Evolutionary conservation across 2,797 vertebrate species (phyloP).

Genomic region (Hemitrygon akajei): DNA sequence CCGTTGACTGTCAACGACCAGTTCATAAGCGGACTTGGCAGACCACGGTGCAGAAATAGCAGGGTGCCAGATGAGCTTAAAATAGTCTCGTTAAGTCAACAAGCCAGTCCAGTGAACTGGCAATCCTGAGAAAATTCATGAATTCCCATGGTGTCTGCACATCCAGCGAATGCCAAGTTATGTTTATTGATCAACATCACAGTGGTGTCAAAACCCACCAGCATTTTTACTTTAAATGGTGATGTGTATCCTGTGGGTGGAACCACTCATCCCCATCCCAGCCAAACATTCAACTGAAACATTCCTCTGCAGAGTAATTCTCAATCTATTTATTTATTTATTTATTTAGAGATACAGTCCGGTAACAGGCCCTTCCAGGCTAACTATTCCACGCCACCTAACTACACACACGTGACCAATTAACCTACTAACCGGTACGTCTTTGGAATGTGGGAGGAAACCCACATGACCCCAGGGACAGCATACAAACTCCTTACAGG

Average conservation of each 20-base stretch:
- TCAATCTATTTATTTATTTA: too few relatives aligned
- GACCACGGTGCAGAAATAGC: neutral
- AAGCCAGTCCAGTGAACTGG: neutral
- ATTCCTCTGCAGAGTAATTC: neutral
- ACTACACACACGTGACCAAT: too few relatives aligned
- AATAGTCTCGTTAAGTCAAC: neutral
- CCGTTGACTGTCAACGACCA: neutral
- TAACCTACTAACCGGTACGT: too few relatives aligned
- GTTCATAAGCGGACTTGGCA: neutral
- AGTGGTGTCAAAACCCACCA: neutral
- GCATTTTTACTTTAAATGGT: constrained; percentile 24
- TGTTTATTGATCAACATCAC: neutral
- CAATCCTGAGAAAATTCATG: constrained; percentile 16
- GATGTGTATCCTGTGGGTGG: neutral
- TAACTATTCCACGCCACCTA: too few relatives aligned
- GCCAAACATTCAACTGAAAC: neutral
- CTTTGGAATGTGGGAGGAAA: too few relatives aligned
- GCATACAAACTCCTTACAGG: too few relatives aligned
- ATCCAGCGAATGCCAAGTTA: neutral
- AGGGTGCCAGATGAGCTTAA: neutral
- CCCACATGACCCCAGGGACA: too few relatives aligned
- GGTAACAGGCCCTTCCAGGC: too few relatives aligned
- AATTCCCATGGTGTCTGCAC: neutral
- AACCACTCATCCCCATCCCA: neutral
- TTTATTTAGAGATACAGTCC: too few relatives aligned